Evolutionary conservation across 1,140 invertebrate species (phyloP), one percentile per base, ranked within the genome.

Genomic region (Saccostrea glomerata): DNA sequence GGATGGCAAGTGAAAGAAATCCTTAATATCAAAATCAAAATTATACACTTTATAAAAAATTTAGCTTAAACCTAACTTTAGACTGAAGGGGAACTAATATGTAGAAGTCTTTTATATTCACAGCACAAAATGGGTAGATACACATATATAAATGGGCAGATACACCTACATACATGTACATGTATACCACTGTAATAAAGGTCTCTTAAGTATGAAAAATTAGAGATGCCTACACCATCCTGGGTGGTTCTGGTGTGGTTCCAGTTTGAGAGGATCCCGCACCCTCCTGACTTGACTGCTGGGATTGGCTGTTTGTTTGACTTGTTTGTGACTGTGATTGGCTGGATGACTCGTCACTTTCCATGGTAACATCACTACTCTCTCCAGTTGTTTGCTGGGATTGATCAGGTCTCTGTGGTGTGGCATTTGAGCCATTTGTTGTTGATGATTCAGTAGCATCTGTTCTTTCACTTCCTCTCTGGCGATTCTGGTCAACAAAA

Each of bases 291-390:
- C 60, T 85, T 82, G 83, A 36, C 47, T 77, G 40, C 23, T 88
- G 87, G 36, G 63, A 70, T 70, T 86, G 85, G 70, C 54, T 70
- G 63, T 25, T 30, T 25, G 6, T 77, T 13, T 77, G 25, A 30
- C 9, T 36, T n/a, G 58, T 60, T 47, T 36, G 11, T 47, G 85
- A 0, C 60, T 70, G 86, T 87, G 88, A 85, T 88, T 56, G 82
- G 15, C 30, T 58, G 36, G 87, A 23, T 66, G 82, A 30, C 70
- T 77, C 70, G 12, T 77, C 70, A 77, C 70, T 77, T 30, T 47
- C 84, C 85, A 73, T 58, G 47, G 90, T 13, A 40, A 87, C 70
- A 25, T 56, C 58, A 82, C 54, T 87, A 25, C 54, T 30, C 82
- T 60, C 70, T 63, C n/a, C 60, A 15, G 58, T 36, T 82, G 55